These are phyloP conservation scores for Oceanodroma tethys DNA, from an alignment of 2,113 vertebrate genomes.

Conservation along the genomic window DNA sequence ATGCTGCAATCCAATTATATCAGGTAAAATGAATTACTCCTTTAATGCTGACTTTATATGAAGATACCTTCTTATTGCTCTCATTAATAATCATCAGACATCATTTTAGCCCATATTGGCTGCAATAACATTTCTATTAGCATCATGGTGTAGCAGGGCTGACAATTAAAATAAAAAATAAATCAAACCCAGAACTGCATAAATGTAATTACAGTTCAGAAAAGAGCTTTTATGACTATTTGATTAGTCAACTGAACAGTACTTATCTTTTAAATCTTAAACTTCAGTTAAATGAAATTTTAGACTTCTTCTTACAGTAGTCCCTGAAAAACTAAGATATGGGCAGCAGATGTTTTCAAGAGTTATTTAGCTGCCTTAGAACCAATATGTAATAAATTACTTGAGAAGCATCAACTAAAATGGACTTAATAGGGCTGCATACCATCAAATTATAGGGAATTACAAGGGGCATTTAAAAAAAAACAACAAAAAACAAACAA, in stretches of 20 bases:
- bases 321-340: neutral
- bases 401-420: neutral
- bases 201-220: slow-evolving; percentile 79
- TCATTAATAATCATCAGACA: slow-evolving; percentile 97
- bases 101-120: slow-evolving; percentile 83
- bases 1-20: slow-evolving; percentile 87
- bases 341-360: neutral
- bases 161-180: slow-evolving; percentile 85
- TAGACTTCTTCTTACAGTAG: neutral
- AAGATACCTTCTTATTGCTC: slow-evolving; percentile 91
- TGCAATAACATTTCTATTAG: slow-evolving; percentile 88
- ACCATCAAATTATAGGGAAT: neutral
- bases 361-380: neutral
- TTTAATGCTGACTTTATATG: slow-evolving; percentile 91
- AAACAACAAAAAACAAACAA: neutral
- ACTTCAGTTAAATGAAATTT: slow-evolving; percentile 48
- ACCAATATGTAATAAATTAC: neutral
- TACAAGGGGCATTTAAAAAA: neutral
- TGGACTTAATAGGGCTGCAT: neutral
- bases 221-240: slow-evolving; percentile 82
- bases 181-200: slow-evolving; percentile 77
- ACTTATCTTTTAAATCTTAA: slow-evolving; percentile 69
- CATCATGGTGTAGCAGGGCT: slow-evolving; percentile 76
- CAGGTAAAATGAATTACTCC: slow-evolving; percentile 85
- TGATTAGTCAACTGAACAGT: slow-evolving; percentile 77